Evolutionary conservation across 2,113 vertebrate species (phyloP), one percentile per base, ranked within the genome.

Genomic region (Seriola aureovittata): DNA sequence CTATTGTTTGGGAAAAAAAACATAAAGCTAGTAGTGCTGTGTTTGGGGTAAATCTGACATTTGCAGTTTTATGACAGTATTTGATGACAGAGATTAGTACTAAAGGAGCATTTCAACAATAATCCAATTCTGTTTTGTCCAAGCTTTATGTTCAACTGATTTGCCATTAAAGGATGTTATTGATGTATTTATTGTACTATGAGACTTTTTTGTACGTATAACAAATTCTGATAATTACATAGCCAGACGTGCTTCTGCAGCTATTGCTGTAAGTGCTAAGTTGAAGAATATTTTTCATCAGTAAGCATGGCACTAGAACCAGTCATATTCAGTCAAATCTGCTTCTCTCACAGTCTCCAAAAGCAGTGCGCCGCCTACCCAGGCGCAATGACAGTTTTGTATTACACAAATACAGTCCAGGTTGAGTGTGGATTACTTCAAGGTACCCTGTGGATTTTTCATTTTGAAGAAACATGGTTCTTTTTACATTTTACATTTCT

Each of bases 31-130:
- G 46, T 55, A 25, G 52, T 34, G 59, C 62, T 72, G 63, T 68
- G 77, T 90, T 92, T 88, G 36, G 58, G 65, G 44, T 75, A 65
- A 79, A 82, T 87, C 78, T 85, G 87, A 84, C 73, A 87, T 82
- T 81, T 86, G 40, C 71, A 81, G 70, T 81, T 77, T 87, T 75
- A 86, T 71, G 80, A 68, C 55, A 69, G 50, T 55, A 52, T 86
- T 85, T 78, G 73, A 91, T 72, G 69, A 68, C 0, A 29, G 36
- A 75, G 72, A 85, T 77, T 60, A 34, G 21, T 65, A 32, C n/a
- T 60, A 54, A 79, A 66, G 23, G 29, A 8, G 6, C 32, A 54
- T 71, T 82, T 70, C 25, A 60, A 11, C 68, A 58, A 59, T 32
- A 59, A 69, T 71, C 17, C 59, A 46, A 12, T 36, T 29, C 1